phyloP scores from a whole-genome alignment of 2,888 invertebrate genomes.

The Melanostoma mellinum region DNA sequence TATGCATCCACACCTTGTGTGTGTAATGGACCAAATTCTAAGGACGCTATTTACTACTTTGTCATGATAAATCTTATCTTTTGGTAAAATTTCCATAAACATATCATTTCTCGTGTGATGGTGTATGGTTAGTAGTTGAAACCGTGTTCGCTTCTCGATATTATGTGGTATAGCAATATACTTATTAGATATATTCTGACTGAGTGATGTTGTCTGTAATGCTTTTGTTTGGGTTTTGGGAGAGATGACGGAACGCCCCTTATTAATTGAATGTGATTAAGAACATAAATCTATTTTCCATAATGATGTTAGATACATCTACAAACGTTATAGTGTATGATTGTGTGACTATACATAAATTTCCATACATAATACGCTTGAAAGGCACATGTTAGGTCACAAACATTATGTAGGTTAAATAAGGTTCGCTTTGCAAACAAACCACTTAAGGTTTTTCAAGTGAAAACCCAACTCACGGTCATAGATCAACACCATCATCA shows the following conservation, averaged over 20 bases:
- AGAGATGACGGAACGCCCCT: slow-evolving; percentile 54
- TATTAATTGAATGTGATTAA: slow-evolving; percentile 71
- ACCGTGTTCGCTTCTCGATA: slow-evolving; percentile 2
- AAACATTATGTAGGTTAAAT: slow-evolving; percentile 59
- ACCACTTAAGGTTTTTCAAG: slow-evolving; percentile 5
- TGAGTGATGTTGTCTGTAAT: slow-evolving; percentile 48
- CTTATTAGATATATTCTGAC: slow-evolving; percentile 60
- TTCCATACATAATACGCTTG: background rate
- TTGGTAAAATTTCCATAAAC: slow-evolving; percentile 72
- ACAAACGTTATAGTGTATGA: background rate
- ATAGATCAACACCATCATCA: too few species aligned
- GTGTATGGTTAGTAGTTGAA: background rate
- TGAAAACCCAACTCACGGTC: slow-evolving; percentile 3
- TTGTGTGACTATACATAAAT: background rate
- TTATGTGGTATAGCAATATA: background rate
- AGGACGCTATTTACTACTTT: slow-evolving; percentile 71
- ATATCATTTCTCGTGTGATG: slow-evolving; percentile 40
- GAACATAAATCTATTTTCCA: slow-evolving; percentile 59
- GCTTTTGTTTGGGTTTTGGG: slow-evolving; percentile 28
- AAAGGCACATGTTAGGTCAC: background rate
- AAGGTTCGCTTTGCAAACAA: slow-evolving; percentile 55
- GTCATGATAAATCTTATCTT: slow-evolving; percentile 73
- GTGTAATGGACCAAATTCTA: slow-evolving; percentile 57
- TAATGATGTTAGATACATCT: slow-evolving; percentile 5
- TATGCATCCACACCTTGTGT: slow-evolving; percentile 67